A percentile compares a stretch with the other conserved stretches of the same genome.
Evolutionary conservation across 2,888 invertebrate genomes (phyloP).

Genomic region (Psococerastis gibbosa): DNA sequence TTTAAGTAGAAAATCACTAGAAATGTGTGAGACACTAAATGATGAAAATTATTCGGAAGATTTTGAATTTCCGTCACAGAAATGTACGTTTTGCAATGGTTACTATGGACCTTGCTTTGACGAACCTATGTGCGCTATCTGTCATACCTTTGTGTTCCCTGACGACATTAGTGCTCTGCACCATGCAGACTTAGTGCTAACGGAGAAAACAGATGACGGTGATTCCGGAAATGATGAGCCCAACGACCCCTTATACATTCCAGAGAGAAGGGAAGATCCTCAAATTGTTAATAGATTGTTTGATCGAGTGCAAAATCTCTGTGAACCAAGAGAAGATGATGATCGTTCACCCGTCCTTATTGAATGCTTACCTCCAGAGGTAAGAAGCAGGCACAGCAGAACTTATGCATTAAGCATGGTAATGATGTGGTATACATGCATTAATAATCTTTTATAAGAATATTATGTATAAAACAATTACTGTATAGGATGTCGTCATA

Average conservation of each 20-base stretch:
- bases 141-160: constrained; percentile 82
- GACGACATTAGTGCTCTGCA: constrained; percentile 33
- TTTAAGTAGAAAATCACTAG: no score
- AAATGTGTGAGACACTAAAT: no score
- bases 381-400: no score
- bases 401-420: no score
- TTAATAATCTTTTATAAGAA: no score
- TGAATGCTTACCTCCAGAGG: constrained; percentile 53
- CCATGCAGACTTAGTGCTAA: constrained; percentile 11
- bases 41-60: constrained; percentile 7
- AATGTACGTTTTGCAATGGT: constrained; percentile 73
- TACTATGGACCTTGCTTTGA: constrained; percentile 83
- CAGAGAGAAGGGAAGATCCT: constrained; percentile 18
- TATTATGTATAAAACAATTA: no score
- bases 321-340: constrained; percentile 37
- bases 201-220: constrained; percentile 61
- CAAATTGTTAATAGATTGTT: constrained; percentile 36
- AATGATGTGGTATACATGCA: no score
- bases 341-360: constrained; percentile 41
- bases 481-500: no score
- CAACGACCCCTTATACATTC: constrained; percentile 30
- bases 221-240: constrained; percentile 94
- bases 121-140: constrained; percentile 79
- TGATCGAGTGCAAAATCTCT: constrained; percentile 39
- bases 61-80: constrained; percentile 36